These are phyloP conservation scores for Xylocampa areola DNA, from an alignment of 2,888 invertebrate genomes.

Conservation along the genomic window DNA sequence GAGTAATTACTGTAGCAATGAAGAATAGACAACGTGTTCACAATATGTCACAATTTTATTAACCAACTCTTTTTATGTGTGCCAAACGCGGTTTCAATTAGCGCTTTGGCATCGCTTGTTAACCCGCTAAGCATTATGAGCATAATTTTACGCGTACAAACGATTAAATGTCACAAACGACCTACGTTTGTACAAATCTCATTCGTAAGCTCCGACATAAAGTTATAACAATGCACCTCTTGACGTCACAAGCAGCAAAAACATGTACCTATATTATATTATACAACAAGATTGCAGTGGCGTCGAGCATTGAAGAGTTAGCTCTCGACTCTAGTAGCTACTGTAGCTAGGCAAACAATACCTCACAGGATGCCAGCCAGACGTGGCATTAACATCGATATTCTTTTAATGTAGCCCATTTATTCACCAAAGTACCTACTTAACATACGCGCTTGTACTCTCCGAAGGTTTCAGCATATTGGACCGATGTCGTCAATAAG, in stretches of 20 bases:
- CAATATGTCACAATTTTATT: constrained; percentile 36
- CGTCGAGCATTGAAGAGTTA: constrained; percentile 44
- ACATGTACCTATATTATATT: constrained; percentile 35
- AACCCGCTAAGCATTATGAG: constrained; percentile 26
- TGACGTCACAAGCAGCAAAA: constrained; percentile 50
- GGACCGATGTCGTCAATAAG: no score
- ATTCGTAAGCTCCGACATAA: constrained; percentile 32
- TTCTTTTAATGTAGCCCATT: constrained; percentile 22
- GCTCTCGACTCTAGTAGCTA: constrained; percentile 37
- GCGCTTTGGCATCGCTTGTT: constrained; percentile 39
- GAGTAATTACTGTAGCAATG: constrained; percentile 7
- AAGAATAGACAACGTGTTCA: constrained; percentile 18
- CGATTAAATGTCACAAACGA: constrained; percentile 18
- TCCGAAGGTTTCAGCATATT: no score
- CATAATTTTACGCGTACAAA: constrained; percentile 36
- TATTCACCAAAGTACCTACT: neutral
- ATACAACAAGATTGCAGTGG: constrained; percentile 41
- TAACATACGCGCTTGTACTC: no score
- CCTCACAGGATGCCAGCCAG: constrained; percentile 46
- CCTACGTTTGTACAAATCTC: constrained; percentile 25
- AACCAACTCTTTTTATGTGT: constrained; percentile 30
- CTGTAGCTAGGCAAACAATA: constrained; percentile 40
- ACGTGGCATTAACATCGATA: constrained; percentile 39
- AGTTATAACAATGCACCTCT: constrained; percentile 54
- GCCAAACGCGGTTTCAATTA: constrained; percentile 51